Percentiles rank a stretch among this genome's conserved stretches.
These are phyloP conservation scores for Glaucidium brasilianum DNA, from an alignment of 2,113 vertebrate genomes.

Conservation along the genomic window DNA sequence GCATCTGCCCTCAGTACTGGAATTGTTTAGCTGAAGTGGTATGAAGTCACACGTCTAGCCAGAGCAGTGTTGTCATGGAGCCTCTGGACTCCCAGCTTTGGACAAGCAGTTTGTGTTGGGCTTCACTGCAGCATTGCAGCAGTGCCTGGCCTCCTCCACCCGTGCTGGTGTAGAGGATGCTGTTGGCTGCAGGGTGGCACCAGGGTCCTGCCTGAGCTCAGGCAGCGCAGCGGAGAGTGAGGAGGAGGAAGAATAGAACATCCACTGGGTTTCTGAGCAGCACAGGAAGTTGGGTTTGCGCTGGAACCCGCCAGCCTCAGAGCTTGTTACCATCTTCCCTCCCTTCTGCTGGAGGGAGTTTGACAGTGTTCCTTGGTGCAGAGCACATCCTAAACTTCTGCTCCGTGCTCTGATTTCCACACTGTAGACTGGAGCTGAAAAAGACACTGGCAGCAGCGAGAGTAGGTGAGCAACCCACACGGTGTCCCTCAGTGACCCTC, in stretches of 20 bases:
- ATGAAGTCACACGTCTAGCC: background rate
- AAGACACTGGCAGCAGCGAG: rapidly evolving
- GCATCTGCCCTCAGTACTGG: background rate
- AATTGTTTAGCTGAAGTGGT: background rate
- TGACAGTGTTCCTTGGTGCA: rapidly evolving
- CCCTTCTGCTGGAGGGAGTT: background rate
- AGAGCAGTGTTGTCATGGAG: rapidly evolving
- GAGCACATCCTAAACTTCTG: background rate
- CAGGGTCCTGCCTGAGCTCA: background rate
- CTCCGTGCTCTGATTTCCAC: background rate
- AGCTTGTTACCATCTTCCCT: rapidly evolving
- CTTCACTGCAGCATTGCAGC: rapidly evolving
- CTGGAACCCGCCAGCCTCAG: background rate
- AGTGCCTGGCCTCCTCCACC: rapidly evolving
- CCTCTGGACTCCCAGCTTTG: rapidly evolving
- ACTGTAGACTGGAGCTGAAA: rapidly evolving
- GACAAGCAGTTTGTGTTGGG: background rate
- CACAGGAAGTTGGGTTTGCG: background rate
- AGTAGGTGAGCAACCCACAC: rapidly evolving
- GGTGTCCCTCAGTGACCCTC: rapidly evolving
- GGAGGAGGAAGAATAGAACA: background rate
- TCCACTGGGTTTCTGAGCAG: rapidly evolving
- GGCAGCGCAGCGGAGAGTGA: rapidly evolving
- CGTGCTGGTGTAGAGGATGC: rapidly evolving
- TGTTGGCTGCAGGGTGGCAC: background rate